Evolutionary conservation across 2,113 vertebrate genomes (phyloP).

Genomic region (Vombatus ursinus): DNA sequence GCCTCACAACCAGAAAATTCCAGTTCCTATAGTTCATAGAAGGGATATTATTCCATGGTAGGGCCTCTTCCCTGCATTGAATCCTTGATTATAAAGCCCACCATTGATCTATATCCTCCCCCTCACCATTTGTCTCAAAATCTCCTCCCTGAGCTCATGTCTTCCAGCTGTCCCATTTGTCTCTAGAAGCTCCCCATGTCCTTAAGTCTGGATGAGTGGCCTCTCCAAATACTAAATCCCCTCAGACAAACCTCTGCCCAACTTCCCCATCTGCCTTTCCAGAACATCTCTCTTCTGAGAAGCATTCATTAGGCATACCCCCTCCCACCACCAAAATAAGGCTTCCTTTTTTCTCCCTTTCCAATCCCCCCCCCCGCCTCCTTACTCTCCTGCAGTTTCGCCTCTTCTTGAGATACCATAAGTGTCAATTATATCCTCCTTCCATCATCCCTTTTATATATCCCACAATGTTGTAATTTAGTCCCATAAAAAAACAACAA

Average conservation of each 20-base stretch:
- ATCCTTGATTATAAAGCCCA: too few species aligned
- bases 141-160: not conserved
- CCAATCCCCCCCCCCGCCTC: too few species aligned
- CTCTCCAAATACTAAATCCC: not conserved
- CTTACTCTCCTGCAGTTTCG: not conserved
- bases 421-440: not conserved
- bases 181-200: not conserved
- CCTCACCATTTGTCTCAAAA: not conserved
- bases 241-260: not conserved
- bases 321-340: not conserved
- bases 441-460: not conserved
- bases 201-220: not conserved
- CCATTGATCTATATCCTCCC: too few species aligned
- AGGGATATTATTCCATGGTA: too few species aligned
- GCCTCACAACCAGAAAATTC: too few species aligned
- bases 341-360: not conserved
- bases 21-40: too few species aligned
- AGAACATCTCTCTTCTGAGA: not conserved
- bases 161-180: not conserved
- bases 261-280: not conserved
- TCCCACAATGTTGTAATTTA: slow-evolving; percentile 22
- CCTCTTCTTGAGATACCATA: not conserved
- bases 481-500: not conserved
- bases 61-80: too few species aligned
- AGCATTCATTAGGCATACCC: too few species aligned